Evolutionary conservation across 2,797 vertebrate species (phyloP).

Genomic region (Epinephelus coioides): DNA sequence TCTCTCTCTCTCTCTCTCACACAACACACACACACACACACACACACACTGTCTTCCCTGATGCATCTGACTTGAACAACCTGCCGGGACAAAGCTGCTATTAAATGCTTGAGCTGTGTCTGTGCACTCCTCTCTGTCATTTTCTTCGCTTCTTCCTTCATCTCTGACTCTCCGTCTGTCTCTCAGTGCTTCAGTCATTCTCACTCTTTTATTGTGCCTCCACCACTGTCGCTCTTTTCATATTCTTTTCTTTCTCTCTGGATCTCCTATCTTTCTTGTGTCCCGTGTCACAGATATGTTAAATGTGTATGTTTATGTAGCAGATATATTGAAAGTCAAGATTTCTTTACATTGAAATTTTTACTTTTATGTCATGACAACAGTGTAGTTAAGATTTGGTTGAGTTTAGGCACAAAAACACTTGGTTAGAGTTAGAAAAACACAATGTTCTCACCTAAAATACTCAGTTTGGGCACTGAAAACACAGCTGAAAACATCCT

Average conservation of each 20-base stretch:
- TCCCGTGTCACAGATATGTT: not conserved
- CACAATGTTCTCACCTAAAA: no score
- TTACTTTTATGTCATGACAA: no score
- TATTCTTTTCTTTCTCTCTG: not conserved
- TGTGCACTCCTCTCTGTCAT: conserved; percentile 11
- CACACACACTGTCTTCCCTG: not conserved
- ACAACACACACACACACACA: conserved; percentile 21
- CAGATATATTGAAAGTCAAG: no score
- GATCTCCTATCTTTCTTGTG: not conserved
- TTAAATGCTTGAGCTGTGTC: conserved; percentile 40
- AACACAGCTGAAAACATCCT: no score
- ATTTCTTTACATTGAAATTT: no score
- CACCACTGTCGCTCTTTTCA: conserved; percentile 16
- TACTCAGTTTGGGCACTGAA: no score
- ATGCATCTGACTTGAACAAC: conserved; percentile 37
- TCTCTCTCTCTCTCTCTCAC: not conserved
- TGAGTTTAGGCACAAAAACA: no score
- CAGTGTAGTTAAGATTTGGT: no score
- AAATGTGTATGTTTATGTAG: no score
- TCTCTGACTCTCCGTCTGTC: conserved; percentile 20
- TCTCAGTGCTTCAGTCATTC: conserved; percentile 21
- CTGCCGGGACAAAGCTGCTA: conserved; percentile 53
- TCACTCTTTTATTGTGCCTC: conserved; percentile 14
- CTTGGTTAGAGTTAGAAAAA: no score
- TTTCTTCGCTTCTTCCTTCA: conserved; percentile 25